Base-by-base conservation (phyloP, 2,797 vertebrate species). In the Ctenosaura bakeri region DNA sequence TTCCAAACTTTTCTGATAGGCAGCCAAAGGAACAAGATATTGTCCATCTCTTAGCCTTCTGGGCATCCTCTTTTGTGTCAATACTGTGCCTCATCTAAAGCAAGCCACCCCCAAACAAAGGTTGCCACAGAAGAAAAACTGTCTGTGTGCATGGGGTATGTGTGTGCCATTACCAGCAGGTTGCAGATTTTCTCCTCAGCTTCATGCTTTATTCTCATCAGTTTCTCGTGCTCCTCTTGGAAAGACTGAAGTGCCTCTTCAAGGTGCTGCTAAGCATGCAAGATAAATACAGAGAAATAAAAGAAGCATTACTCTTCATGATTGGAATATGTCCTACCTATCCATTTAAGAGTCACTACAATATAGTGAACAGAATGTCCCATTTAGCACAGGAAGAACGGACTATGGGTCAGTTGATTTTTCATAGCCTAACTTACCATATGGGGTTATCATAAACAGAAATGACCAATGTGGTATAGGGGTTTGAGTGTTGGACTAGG, bases 211-310 rank as follows among this genome's bases (percentile, higher is more conserved):
- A 95, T 96, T 88, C 18, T 94, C 86, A 95, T 64, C 52, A 98
- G 95, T 35, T 95, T 95, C 80, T 98, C 97, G 93, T 95, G 96
- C 94, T 92, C 96, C 71, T 92, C 93, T 74, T 92, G 95, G 38
- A 97, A 96, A 80, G 94, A 96, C 66, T 97, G 97, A 94, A 98
- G 92, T 16, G 94, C 91, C n/a, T 98, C 97, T 88, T 97, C 97
- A 90, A 98, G 93, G 83, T 97, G 96, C 94, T 97, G 98, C 98
- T 98, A 95, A 46, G 92, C 88, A 93, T 77, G 0, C 0, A 89
- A 77, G 13, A 89, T 26, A 92, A 85, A 84, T 52, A 90, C 90
- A 35, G 6, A 22, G 20, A 89, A 74, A 10, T 10, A 76, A 42
- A 20, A 38, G 35, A 74, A 77, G 42, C 12, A 32, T 69, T 69